phyloP scores from a whole-genome alignment of 1,140 invertebrate genomes.

The Drosophila arizonae region DNA sequence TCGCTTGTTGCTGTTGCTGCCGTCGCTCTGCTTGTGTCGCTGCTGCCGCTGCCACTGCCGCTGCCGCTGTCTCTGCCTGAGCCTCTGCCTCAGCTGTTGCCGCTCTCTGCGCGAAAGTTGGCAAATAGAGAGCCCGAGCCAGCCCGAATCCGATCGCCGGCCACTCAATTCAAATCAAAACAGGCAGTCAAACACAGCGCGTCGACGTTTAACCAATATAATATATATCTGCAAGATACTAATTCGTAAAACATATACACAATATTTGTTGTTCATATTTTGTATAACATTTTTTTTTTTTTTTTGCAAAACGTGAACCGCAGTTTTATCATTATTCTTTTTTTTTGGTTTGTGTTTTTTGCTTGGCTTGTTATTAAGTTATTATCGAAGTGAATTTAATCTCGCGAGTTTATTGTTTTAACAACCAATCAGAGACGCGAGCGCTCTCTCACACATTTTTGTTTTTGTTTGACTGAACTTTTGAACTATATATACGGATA shows the following conservation, averaged over 20 bases:
- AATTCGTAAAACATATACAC: slow-evolving; percentile 4
- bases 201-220: slow-evolving; percentile 52
- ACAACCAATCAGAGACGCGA: not conserved
- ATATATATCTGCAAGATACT: slow-evolving; percentile 14
- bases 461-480: not conserved
- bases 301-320: slow-evolving; percentile 6
- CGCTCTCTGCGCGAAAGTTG: slow-evolving; percentile 18
- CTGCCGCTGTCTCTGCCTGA: not conserved
- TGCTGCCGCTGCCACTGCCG: not conserved
- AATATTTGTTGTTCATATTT: not conserved
- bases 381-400: not conserved
- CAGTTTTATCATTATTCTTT: not conserved
- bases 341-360: not conserved
- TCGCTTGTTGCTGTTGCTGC: slow-evolving; percentile 23
- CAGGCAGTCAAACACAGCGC: slow-evolving; percentile 69
- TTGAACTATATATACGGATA: not conserved
- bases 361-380: not conserved
- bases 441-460: not conserved
- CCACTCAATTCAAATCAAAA: slow-evolving; percentile 70
- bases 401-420: not conserved
- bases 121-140: slow-evolving; percentile 41
- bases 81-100: slow-evolving; percentile 7
- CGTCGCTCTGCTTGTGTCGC: slow-evolving; percentile 6
- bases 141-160: slow-evolving; percentile 52
- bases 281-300: slow-evolving; percentile 1